Evolutionary conservation across 1,140 invertebrate genomes (phyloP).

Genomic region (Theocolax elegans): DNA sequence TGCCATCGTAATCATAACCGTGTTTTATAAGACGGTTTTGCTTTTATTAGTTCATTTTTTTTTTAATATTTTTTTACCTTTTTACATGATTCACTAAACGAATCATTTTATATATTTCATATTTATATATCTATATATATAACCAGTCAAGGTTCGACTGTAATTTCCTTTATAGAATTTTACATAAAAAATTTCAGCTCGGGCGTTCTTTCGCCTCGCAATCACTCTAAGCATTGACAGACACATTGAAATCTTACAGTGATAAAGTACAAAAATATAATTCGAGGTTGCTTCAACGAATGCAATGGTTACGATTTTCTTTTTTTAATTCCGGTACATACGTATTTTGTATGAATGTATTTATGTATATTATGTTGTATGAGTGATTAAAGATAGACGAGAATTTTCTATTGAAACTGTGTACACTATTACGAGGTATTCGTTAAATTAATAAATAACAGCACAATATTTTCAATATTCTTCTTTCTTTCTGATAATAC

Average conservation of each 20-base stretch:
- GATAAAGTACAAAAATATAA: slow-evolving; percentile 68
- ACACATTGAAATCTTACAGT: slow-evolving; percentile 50
- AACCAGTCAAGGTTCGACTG: slow-evolving; percentile 30
- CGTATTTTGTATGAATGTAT: slow-evolving; percentile 13
- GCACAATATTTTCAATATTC: too few relatives aligned
- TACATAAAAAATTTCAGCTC: slow-evolving; percentile 24
- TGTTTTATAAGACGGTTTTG: slow-evolving; percentile 18
- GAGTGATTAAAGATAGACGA: slow-evolving; percentile 19
- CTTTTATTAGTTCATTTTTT: slow-evolving; percentile 1
- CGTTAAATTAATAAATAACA: background rate
- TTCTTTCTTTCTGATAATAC: background rate
- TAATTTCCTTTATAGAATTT: slow-evolving; percentile 39
- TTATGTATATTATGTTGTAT: slow-evolving; percentile 14
- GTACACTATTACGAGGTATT: background rate
- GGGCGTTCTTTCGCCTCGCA: slow-evolving; percentile 30
- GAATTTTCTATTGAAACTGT: slow-evolving; percentile 32
- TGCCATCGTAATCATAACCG: slow-evolving; percentile 24
- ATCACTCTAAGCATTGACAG: slow-evolving; percentile 41
- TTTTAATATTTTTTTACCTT: slow-evolving; percentile 2
- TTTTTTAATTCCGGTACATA: background rate
- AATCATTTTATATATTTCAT: slow-evolving; percentile 40
- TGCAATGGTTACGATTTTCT: slow-evolving; percentile 32
- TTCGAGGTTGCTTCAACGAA: slow-evolving; percentile 56
- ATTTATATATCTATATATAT: slow-evolving; percentile 38
- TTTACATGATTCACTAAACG: slow-evolving; percentile 27